A percentile compares a stretch with the other conserved stretches of the same genome.
Conservation (phyloP, 2,888 invertebrate genomes). For the Aspidiotus rigidus region DNA sequence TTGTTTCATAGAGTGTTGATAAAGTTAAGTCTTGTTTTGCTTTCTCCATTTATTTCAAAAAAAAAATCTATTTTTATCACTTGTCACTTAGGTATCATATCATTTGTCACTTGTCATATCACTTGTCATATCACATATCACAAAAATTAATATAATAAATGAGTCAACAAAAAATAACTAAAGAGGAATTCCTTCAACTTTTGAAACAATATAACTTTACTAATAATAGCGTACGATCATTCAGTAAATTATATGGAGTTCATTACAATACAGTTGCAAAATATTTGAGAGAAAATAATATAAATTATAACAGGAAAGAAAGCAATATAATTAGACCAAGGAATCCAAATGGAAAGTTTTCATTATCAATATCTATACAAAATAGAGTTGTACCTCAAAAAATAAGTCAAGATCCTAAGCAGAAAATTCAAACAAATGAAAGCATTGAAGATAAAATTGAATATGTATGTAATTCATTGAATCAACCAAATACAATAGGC, state of each 20-base stretch:
- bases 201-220: slow-evolving; percentile 6
- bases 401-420: slow-evolving; percentile 4
- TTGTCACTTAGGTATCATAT: too few species aligned
- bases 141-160: slow-evolving; percentile 9
- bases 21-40: slow-evolving; percentile 6
- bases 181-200: slow-evolving; percentile 7
- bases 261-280: slow-evolving; percentile 1
- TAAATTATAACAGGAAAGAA: slow-evolving; percentile 1
- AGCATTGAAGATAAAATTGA: slow-evolving; percentile 4
- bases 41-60: slow-evolving; percentile 8
- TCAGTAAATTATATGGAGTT: slow-evolving; percentile 4
- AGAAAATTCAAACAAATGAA: slow-evolving; percentile 3
- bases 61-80: neutral
- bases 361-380: slow-evolving; percentile 4
- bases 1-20: slow-evolving; percentile 16
- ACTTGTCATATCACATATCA: slow-evolving; percentile 10
- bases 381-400: slow-evolving; percentile 4
- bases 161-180: slow-evolving; percentile 7
- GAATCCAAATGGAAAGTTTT: slow-evolving; percentile 4
- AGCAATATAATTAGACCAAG: slow-evolving; percentile 4
- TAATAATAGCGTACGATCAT: slow-evolving; percentile 5
- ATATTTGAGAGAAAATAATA: slow-evolving; percentile 4
- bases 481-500: neutral
- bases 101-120: slow-evolving; percentile 8
- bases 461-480: slow-evolving; percentile 1